Conservation (phyloP, 2,888 invertebrate species). For the Gandaritis pyraliata region DNA sequence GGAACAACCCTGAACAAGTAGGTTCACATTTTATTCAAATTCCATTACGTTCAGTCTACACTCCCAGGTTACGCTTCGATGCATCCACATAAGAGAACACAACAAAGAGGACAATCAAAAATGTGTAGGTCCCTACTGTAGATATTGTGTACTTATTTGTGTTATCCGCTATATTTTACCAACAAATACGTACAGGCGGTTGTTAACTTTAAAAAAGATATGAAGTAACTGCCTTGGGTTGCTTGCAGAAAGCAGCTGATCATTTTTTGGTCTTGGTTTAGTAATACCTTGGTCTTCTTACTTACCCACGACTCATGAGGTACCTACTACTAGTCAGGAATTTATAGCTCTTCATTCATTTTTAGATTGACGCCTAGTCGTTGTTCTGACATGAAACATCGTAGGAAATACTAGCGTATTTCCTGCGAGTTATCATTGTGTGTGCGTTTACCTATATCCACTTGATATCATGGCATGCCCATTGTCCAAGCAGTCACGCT, state of each 20-base stretch:
- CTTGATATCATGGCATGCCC: conserved; percentile 21
- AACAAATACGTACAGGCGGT: too few species aligned
- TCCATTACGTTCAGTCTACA: conserved; percentile 32
- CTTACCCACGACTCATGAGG: background rate
- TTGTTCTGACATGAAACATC: background rate
- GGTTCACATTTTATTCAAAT: conserved; percentile 17
- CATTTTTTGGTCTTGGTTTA: too few species aligned
- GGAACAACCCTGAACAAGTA: background rate
- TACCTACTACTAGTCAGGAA: too few species aligned
- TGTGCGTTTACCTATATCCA: conserved; percentile 9
- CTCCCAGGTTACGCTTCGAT: conserved; percentile 39
- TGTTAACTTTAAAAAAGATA: too few species aligned
- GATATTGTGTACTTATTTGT: conserved; percentile 18
- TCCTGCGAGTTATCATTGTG: background rate
- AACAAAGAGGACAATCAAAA: conserved; percentile 36
- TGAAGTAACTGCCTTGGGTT: too few species aligned
- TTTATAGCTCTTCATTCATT: background rate
- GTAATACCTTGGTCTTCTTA: background rate
- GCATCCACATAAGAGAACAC: conserved; percentile 30
- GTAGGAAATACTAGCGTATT: too few species aligned
- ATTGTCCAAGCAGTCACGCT: conserved; percentile 32
- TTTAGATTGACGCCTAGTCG: background rate
- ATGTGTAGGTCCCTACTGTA: conserved; percentile 2
- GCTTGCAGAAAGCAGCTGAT: too few species aligned
- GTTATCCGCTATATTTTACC: background rate